phyloP scores from a whole-genome alignment of 2,888 invertebrate genomes.

The Margaritifera margaritifera region DNA sequence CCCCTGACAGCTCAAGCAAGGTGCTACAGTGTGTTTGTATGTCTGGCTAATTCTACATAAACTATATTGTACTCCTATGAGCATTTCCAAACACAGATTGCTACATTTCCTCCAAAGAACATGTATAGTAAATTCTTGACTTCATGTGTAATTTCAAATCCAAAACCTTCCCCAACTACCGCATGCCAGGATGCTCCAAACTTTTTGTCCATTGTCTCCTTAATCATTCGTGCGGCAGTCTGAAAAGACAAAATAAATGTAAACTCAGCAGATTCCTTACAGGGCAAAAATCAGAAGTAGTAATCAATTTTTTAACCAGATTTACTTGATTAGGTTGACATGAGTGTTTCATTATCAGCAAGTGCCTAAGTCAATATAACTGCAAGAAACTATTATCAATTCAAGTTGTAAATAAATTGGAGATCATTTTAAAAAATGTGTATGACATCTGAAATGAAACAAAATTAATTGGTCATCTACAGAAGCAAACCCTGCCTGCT shows the following conservation, averaged over 20 bases:
- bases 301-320: background rate
- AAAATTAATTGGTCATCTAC: no score
- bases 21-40: no score
- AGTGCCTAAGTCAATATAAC: no score
- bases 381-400: no score
- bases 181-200: slow-evolving; percentile 96
- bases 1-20: no score
- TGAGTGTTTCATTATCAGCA: no score
- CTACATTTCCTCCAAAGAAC: slow-evolving; percentile 89
- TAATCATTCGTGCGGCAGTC: slow-evolving; percentile 93
- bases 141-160: slow-evolving; percentile 94
- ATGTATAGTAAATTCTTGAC: slow-evolving; percentile 78
- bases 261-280: background rate
- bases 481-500: no score
- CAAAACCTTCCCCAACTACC: slow-evolving; percentile 96
- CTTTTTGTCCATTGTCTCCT: slow-evolving; percentile 95
- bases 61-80: slow-evolving; percentile 69
- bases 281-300: background rate
- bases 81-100: slow-evolving; percentile 92
- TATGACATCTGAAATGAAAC: no score
- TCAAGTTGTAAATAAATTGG: no score
- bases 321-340: no score
- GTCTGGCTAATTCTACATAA: no score
- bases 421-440: no score
- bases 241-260: slow-evolving; percentile 73